Evolutionary conservation across 2,113 vertebrate species (phyloP).

Genomic region (Mystacornis crossleyi): DNA sequence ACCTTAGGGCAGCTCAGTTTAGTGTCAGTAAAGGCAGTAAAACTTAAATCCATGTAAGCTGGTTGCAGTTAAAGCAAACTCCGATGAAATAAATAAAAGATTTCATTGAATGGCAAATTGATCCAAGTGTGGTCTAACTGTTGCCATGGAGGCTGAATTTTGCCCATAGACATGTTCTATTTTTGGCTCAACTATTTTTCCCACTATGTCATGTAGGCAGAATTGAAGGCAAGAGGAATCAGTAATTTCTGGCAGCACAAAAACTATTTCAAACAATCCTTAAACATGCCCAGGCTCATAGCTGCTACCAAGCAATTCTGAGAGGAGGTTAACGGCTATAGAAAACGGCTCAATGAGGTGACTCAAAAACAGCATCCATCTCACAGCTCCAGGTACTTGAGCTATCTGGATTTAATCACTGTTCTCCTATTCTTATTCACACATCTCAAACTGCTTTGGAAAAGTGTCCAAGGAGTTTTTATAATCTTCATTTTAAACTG

Average conservation of each 20-base stretch:
- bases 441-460: background rate
- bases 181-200: background rate
- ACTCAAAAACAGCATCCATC: background rate
- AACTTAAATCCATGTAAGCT: background rate
- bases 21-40: background rate
- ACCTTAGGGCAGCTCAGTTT: background rate
- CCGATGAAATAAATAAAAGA: background rate
- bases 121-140: background rate
- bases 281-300: background rate
- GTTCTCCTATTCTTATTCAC: background rate
- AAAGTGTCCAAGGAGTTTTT: background rate
- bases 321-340: background rate
- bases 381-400: background rate
- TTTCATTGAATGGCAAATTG: background rate
- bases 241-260: background rate
- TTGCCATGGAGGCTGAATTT: constrained; percentile 14
- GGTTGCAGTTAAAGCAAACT: background rate
- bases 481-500: background rate
- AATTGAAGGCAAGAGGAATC: background rate
- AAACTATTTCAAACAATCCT: background rate
- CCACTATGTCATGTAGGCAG: background rate
- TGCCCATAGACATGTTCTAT: background rate
- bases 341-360: background rate
- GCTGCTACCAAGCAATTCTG: background rate
- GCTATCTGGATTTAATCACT: background rate